Evolutionary conservation across 2,113 vertebrate species (phyloP), one percentile per base, ranked within the genome.

Genomic region (Monopterus albus): DNA sequence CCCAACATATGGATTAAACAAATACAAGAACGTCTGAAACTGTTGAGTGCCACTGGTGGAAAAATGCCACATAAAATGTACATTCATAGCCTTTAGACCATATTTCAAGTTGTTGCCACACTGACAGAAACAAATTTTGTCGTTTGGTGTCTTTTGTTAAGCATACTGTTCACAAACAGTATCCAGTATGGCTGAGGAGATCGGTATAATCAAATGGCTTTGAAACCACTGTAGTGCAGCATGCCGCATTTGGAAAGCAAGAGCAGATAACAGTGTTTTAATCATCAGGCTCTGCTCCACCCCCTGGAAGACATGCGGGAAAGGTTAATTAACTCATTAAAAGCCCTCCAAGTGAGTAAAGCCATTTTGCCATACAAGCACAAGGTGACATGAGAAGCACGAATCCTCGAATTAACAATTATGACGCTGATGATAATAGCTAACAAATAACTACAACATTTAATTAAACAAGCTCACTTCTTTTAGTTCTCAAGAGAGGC

Each of bases 261-360:
- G 70, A 75, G 77, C 69, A 78, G 68, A 78, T 26, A 70, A 76
- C 31, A 29, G 66, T 21, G 56, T 75, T 76, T 65, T 47, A 70
- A 77, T 81, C 28, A 18, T 77, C 68, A 36, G 25, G 73, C 83
- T 88, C 68, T 36, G 75, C 82, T 79, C 61, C 78, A 69, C 68
- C 79, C 72, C 79, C 63, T 75, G 89, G 86, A 91, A 91, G 86
- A 91, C 89, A 50, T 81, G 78, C 79, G 63, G 68, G 66, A 81
- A 87, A 85, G 75, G 87, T 87, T 85, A 47, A 85, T 86, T 71
- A 83, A 80, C 83, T 87, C 53, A 58, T 82, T 76, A 79, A 86
- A 83, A 81, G 85, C 78, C 75, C 86, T 75, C 72, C 60, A 33
- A 82, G 70, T 62, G 70, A 88, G 43, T 76, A 63, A 82, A 84